Evolutionary conservation across 1,140 invertebrate genomes (phyloP), one percentile per base, ranked within the genome.

Genomic region (Drosophila hydei): DNA sequence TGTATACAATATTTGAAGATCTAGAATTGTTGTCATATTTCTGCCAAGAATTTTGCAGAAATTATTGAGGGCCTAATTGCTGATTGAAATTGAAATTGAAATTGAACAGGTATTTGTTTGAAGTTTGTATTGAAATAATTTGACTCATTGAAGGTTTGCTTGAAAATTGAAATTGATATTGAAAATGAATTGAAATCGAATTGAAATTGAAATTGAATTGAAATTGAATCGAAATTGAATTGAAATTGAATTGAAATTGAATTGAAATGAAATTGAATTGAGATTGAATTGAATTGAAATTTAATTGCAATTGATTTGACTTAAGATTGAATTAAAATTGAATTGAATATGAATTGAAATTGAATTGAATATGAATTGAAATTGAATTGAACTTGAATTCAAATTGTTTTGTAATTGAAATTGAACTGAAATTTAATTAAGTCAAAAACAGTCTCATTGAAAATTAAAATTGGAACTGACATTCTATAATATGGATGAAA

Each of bases 11-110:
- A 58, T 60, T 72, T 69, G 38, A 25, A 47, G 19, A 69, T 78
- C 65, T 83, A 52, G 61, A 68, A 74, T 63, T 70, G 61, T 72
- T 83, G 75, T 78, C 79, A 83, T 75, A 83, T 84, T 56, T 67
- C 51, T 69, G 47, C 48, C 61, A 60, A 59, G 21, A 77, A 33
- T 38, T 51, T 33, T 43, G 12, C 61, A 68, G 43, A 9, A 68
- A 19, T 52, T 71, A 83, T 83, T 76, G 61, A 76, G 59, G 50
- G 60, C 27, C 54, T 52, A 45, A 43, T 43, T 23, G 47, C 7
- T 30, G 18, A 56, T 48, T n/a, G n/a, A n/a, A n/a, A n/a, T n/a
- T n/a, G n/a, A n/a, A 51, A 30, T 33, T n/a, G 11, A 36, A 52
- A 68, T 68, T 68, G 47, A 68, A 51, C 27, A 42, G 14, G 16